Conservation (phyloP, 1,140 invertebrate genomes). For the Adelges cooleyi region DNA sequence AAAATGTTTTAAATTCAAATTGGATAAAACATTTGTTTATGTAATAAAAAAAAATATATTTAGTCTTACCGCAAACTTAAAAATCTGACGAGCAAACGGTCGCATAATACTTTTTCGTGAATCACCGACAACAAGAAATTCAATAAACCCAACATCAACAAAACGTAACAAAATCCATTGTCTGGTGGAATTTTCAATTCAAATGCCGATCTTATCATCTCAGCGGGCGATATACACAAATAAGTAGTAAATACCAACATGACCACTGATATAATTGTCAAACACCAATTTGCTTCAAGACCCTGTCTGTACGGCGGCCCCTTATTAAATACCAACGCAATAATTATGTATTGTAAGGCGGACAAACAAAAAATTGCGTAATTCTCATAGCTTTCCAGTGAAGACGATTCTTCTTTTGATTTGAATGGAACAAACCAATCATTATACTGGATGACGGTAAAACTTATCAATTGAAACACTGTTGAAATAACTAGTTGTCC, state of each 20-base stretch:
- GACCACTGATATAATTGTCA: conserved; percentile 52
- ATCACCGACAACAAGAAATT: conserved; percentile 40
- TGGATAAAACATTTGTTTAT: background rate
- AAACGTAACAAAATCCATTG: conserved; percentile 48
- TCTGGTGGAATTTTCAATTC: conserved; percentile 55
- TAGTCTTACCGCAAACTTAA: conserved; percentile 15
- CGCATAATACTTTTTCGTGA: conserved; percentile 33
- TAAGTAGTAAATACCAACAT: conserved; percentile 43
- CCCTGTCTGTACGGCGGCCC: conserved; percentile 78
- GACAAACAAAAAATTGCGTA: conserved; percentile 77
- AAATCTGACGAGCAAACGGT: conserved; percentile 14
- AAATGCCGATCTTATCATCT: conserved; percentile 49
- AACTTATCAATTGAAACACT: conserved; percentile 54
- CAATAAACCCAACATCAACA: conserved; percentile 46
- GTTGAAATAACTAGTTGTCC: conserved; percentile 61
- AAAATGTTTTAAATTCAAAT: background rate
- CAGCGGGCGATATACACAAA: conserved; percentile 42
- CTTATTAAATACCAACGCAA: conserved; percentile 80
- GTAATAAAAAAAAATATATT: background rate
- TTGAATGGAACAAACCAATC: conserved; percentile 55
- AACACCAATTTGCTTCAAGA: conserved; percentile 49
- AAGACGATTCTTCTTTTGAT: conserved; percentile 39
- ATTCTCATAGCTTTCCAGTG: conserved; percentile 59
- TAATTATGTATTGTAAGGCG: conserved; percentile 84
- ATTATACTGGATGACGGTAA: conserved; percentile 50